These are phyloP conservation scores for Linurgus olivaceus DNA, from an alignment of 2,797 vertebrate species.

Conservation along the genomic window DNA sequence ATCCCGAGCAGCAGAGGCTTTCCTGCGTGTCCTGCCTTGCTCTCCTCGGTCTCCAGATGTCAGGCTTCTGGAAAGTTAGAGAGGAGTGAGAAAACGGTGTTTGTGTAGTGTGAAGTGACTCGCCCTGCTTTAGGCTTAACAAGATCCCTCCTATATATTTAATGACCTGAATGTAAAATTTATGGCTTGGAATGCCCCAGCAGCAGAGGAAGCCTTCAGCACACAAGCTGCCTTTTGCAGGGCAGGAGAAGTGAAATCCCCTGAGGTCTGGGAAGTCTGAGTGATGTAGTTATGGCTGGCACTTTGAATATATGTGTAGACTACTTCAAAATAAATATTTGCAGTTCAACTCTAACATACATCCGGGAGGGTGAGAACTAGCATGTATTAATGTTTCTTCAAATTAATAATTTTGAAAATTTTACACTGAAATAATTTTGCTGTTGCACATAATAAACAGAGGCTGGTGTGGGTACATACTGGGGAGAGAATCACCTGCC, in stretches of 20 bases:
- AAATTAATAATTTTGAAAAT: not conserved
- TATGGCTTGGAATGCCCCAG: not conserved
- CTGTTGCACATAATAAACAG: not conserved
- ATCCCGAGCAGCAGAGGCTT: not conserved
- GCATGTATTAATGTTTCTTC: not conserved
- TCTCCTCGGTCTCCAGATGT: not conserved
- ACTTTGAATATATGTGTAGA: not conserved
- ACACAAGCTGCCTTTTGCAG: not conserved
- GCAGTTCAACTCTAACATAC: not conserved
- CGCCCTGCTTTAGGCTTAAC: not conserved
- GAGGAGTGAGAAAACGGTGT: not conserved
- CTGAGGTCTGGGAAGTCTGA: not conserved
- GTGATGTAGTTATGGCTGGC: slow-evolving; percentile 28
- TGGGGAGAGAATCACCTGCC: not conserved
- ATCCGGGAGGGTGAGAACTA: not conserved
- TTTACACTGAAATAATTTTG: not conserved
- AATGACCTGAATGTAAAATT: slow-evolving; percentile 32
- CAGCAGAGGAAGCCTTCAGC: not conserved
- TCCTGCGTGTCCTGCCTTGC: not conserved
- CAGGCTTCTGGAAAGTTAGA: not conserved
- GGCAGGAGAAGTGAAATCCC: not conserved
- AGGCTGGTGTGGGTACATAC: not conserved
- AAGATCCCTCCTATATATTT: slow-evolving; percentile 27
- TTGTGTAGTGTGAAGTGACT: not conserved
- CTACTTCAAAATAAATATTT: slow-evolving; percentile 22